Evolutionary conservation across 2,113 vertebrate species (phyloP).

Genomic region (Dolichotis patagonum): DNA sequence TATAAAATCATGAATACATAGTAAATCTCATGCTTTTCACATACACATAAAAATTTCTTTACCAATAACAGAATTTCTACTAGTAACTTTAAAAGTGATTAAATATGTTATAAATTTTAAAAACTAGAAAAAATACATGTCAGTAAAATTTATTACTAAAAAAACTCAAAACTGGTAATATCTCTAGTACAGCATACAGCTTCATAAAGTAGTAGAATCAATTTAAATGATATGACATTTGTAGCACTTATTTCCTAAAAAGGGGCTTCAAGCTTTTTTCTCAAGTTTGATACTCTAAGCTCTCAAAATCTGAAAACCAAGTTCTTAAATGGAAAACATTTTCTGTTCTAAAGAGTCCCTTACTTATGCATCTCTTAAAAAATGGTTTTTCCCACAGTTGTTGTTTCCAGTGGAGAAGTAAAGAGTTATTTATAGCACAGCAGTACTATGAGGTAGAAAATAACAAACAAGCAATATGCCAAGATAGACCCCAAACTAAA

Average conservation of each 20-base stretch:
- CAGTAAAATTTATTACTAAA: constrained; percentile 44
- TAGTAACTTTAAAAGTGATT: constrained; percentile 19
- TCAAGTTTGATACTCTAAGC: constrained; percentile 17
- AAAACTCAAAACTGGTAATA: not conserved
- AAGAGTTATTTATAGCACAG: not conserved
- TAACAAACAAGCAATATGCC: not conserved
- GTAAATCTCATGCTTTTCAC: not conserved
- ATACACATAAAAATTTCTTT: not conserved
- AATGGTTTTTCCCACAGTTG: not conserved
- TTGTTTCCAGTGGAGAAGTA: not conserved
- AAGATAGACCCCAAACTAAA: not conserved
- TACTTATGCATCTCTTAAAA: not conserved
- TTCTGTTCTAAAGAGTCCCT: not conserved
- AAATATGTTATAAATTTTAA: constrained; percentile 32
- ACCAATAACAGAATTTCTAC: not conserved
- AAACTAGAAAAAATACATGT: not conserved
- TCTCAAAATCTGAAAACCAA: constrained; percentile 36
- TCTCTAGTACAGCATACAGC: not conserved
- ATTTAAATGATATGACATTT: constrained; percentile 4
- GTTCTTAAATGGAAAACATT: not conserved
- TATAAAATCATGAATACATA: constrained; percentile 41
- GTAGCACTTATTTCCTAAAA: not conserved
- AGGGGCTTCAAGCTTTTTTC: not conserved
- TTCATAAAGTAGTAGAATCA: constrained; percentile 31
- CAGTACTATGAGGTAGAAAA: not conserved